Conservation (phyloP, 2,888 invertebrate genomes). For the Drosophila buzzatii region DNA sequence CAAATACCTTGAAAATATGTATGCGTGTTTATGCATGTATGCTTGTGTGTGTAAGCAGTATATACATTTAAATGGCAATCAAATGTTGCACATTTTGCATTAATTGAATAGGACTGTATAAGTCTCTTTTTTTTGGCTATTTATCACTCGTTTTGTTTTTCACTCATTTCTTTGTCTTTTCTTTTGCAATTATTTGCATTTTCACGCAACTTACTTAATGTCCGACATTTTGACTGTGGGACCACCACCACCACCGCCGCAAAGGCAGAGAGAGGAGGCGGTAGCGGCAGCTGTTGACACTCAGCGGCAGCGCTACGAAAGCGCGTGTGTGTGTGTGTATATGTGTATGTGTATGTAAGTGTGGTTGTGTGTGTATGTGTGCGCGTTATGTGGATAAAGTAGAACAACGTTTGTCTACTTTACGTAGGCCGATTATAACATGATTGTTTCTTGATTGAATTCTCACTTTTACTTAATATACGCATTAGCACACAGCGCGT, state of each 20-base stretch:
- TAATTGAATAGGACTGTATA: not conserved
- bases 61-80: conserved; percentile 34
- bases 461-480: conserved; percentile 25
- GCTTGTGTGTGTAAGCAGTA: conserved; percentile 7
- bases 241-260: conserved; percentile 50
- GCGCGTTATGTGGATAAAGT: conserved; percentile 67
- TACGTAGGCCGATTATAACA: conserved; percentile 44
- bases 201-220: conserved; percentile 82
- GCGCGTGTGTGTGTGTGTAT: conserved; percentile 23
- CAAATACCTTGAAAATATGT: conserved; percentile 53
- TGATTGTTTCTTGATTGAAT: conserved; percentile 29
- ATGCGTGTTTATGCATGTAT: conserved; percentile 8
- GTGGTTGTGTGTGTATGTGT: conserved; percentile 43
- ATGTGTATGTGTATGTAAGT: conserved; percentile 8
- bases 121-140: not conserved
- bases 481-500: conserved; percentile 19
- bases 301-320: conserved; percentile 52
- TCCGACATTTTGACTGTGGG: conserved; percentile 83
- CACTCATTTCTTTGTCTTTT: not conserved
- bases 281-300: conserved; percentile 71
- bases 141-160: conserved; percentile 1
- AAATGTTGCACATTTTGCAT: conserved; percentile 27
- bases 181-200: conserved; percentile 25
- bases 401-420: conserved; percentile 67
- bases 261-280: conserved; percentile 31